These are phyloP conservation scores for Brevimyrus niger DNA, from an alignment of 2,113 vertebrate genomes.

Conservation along the genomic window DNA sequence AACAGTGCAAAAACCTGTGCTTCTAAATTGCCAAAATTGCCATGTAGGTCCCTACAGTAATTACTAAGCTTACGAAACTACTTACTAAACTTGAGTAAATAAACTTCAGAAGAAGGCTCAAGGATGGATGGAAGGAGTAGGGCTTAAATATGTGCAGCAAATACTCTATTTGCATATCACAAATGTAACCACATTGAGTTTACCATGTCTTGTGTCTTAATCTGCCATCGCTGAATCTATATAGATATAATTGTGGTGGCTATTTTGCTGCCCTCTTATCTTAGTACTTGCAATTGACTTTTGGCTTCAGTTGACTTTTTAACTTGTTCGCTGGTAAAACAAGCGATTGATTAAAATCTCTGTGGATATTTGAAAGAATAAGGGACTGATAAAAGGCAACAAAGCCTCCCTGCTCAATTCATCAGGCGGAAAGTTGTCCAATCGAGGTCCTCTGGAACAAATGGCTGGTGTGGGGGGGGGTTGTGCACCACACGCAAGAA, in stretches of 20 bases:
- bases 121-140: neutral
- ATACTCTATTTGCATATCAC: neutral
- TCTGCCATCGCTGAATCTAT: neutral
- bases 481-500: neutral
- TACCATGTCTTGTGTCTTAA: neutral
- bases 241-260: neutral
- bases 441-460: neutral
- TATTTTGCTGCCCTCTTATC: neutral
- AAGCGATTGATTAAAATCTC: slow-evolving; percentile 12
- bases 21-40: neutral
- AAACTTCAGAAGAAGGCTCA: neutral
- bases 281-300: neutral
- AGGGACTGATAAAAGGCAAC: neutral
- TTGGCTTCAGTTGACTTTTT: neutral
- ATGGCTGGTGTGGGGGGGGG: neutral
- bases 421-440: slow-evolving; percentile 8
- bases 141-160: neutral
- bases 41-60: neutral
- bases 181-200: neutral
- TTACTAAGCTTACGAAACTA: neutral
- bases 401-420: neutral
- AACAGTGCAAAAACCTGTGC: neutral
- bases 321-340: neutral
- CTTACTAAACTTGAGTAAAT: neutral
- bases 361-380: neutral